Evolutionary conservation across 2,113 vertebrate species (phyloP).

Genomic region (Microtus montanus): DNA sequence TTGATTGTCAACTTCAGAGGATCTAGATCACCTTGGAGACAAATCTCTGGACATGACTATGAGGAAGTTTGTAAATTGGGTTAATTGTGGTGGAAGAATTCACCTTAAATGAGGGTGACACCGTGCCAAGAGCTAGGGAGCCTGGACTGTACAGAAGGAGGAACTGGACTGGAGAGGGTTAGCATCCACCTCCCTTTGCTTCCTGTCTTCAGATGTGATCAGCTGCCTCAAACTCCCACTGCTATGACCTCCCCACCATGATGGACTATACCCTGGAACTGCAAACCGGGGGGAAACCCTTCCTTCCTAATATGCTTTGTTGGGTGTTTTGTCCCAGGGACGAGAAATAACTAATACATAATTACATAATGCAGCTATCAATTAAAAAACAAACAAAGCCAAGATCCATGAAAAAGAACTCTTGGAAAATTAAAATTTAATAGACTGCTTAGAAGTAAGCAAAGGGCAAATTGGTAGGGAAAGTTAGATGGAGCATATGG

Average conservation of each 20-base stretch:
- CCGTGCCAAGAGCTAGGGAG: neutral
- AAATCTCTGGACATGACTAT: neutral
- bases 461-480: conserved; percentile 27
- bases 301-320: neutral
- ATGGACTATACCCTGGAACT: neutral
- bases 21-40: too few species aligned
- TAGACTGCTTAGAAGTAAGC: neutral
- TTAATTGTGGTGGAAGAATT: neutral
- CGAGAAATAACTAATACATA: neutral
- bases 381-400: neutral
- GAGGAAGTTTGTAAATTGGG: neutral
- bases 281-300: neutral
- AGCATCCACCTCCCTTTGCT: neutral
- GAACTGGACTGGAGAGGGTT: too few species aligned
- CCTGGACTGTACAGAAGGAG: neutral
- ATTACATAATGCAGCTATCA: neutral
- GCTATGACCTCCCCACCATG: neutral
- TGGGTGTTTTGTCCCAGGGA: neutral
- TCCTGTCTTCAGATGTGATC: neutral
- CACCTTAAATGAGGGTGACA: neutral
- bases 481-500: neutral
- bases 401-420: neutral
- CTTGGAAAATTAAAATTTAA: conserved; percentile 36
- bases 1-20: neutral
- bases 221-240: too few species aligned